A percentile compares a stretch with the other conserved stretches of the same genome.
phyloP scores from a whole-genome alignment of 2,113 vertebrate species.

The Tyto alba region DNA sequence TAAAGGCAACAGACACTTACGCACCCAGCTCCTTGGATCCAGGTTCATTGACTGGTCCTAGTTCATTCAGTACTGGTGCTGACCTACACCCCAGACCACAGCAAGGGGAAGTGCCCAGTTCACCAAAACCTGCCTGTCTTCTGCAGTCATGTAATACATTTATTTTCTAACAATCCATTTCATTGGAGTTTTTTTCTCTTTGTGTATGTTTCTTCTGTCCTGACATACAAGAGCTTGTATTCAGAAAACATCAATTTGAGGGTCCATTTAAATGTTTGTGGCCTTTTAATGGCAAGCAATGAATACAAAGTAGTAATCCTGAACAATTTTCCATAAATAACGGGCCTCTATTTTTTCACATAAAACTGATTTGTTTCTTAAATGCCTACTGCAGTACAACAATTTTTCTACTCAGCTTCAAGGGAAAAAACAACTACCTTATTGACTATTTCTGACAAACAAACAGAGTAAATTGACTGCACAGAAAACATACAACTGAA shows the following conservation, averaged over 20 bases:
- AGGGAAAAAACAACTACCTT: background rate
- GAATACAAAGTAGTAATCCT: background rate
- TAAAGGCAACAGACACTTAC: background rate
- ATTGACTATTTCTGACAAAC: background rate
- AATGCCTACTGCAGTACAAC: background rate
- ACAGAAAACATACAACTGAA: background rate
- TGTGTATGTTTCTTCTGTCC: background rate
- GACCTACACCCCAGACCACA: fast-evolving
- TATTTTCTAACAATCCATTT: background rate
- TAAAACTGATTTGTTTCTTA: background rate
- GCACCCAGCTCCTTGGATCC: background rate
- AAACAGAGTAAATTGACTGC: background rate
- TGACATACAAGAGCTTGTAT: background rate
- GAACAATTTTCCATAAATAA: background rate
- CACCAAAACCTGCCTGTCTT: background rate
- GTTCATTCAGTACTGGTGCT: background rate
- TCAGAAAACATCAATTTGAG: background rate
- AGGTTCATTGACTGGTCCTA: background rate
- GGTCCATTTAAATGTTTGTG: background rate
- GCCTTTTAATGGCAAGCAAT: background rate
- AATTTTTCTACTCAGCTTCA: background rate
- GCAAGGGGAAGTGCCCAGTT: background rate
- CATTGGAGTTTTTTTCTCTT: background rate
- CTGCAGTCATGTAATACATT: background rate
- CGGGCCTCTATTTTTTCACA: background rate